These are phyloP conservation scores for Darevskia nairensis DNA, from an alignment of 2,797 vertebrate genomes.

Conservation along the genomic window DNA sequence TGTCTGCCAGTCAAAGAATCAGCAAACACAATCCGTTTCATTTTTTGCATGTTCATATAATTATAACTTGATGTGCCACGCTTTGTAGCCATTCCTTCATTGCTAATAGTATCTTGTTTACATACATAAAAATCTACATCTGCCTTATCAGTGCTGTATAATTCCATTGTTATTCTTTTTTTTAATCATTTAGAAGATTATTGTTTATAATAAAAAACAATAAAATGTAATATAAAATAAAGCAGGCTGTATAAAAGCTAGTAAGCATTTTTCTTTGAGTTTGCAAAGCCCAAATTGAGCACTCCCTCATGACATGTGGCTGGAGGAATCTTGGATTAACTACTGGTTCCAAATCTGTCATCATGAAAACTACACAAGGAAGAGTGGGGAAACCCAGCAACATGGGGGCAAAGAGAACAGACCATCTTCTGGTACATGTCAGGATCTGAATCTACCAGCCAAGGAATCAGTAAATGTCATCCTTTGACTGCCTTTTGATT, in stretches of 20 bases:
- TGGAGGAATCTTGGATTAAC: neutral
- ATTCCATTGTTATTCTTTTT: neutral
- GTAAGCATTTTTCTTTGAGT: neutral
- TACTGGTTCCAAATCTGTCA: fast-evolving
- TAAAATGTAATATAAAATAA: too few relatives aligned
- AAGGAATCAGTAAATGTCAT: fast-evolving
- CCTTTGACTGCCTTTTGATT: constrained; percentile 12
- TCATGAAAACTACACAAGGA: neutral
- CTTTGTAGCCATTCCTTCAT: too few relatives aligned
- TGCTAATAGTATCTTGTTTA: neutral
- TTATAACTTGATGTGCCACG: too few relatives aligned
- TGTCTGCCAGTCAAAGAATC: too few relatives aligned
- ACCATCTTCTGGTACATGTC: fast-evolving
- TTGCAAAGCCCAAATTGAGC: neutral
- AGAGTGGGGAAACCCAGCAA: neutral
- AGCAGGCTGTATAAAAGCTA: neutral
- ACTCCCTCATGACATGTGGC: neutral
- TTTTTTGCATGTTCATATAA: too few relatives aligned
- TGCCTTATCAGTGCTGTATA: neutral
- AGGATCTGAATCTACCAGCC: fast-evolving
- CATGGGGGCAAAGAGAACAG: neutral
- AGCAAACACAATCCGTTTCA: too few relatives aligned
- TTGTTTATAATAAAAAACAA: too few relatives aligned
- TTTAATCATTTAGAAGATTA: too few relatives aligned
- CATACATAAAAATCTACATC: neutral